Base-by-base conservation (phyloP, 2,888 invertebrate species). In the Ectemnius continuus region DNA sequence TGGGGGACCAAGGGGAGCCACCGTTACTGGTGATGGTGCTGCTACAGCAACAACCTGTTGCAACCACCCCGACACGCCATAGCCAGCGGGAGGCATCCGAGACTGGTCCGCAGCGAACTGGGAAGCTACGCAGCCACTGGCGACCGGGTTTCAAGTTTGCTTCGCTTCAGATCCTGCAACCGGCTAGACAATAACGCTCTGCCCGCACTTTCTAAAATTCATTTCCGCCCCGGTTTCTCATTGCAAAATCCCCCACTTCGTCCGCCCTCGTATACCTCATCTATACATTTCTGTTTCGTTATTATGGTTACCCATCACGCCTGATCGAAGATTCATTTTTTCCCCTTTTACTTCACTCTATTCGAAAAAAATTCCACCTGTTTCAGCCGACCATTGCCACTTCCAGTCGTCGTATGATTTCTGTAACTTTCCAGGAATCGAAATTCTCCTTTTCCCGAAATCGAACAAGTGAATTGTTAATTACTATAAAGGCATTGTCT, bases 21-120 rank as follows among this genome's bases (percentile, higher is more conserved):
- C 48, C 56, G 69, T 60, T 65, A 64, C 71, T 68, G 68, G 57
- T 67, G 70, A 76, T 79, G 75, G 73, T 78, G 75, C 67, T 67
- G 76, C 62, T 73, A 75, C 79, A 76, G 76, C 79, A 69, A 71
- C 86, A 87, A 87, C 87, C 87, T 87, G 87, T 87, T 87, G 87
- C 87, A 86, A 86, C 85, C 83, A 86, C 82, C 83, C 82, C 80
- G 76, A 81, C 75, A 76, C 67, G 72, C 75, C 74, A 73, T 78
- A 77, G 78, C 79, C 82, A 84, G 82, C 82, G 78, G 81, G 78
- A 77, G 80, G 76, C 78, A 77, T 81, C 71, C 74, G 71, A 81
- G 36, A 36, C 79, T 77, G 76, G 79, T 81, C 76, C 74, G 73
- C 59, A 62, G 71, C 57, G 47, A 73, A 74, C 74, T 46, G 70